These are phyloP conservation scores for Lasioglossum villosulum DNA, from an alignment of 2,888 invertebrate species.

Conservation along the genomic window DNA sequence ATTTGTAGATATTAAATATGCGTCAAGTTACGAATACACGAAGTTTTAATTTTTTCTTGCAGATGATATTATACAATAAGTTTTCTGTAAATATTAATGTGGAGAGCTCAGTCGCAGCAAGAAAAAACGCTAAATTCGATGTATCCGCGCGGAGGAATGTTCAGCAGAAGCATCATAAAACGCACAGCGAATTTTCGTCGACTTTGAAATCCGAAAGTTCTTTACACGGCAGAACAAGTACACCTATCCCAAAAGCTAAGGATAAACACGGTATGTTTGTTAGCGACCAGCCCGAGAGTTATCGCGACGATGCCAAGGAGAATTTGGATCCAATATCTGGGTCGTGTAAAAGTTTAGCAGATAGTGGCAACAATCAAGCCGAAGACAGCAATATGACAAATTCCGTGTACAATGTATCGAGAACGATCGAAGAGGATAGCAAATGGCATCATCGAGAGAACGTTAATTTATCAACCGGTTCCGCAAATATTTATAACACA, in stretches of 20 bases:
- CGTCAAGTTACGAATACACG: not conserved
- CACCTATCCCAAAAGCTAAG: slow-evolving; percentile 31
- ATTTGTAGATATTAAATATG: not conserved
- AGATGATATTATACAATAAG: slow-evolving; percentile 77
- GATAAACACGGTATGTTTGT: not conserved
- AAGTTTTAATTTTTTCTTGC: slow-evolving; percentile 12
- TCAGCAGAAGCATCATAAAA: slow-evolving; percentile 18
- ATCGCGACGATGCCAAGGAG: slow-evolving; percentile 75
- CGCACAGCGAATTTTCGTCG: slow-evolving; percentile 17
- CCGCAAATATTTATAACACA: not conserved
- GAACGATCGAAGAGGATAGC: slow-evolving; percentile 10
- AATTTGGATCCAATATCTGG: slow-evolving; percentile 73
- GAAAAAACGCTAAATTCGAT: slow-evolving; percentile 8
- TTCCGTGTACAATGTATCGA: not conserved
- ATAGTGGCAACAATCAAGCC: slow-evolving; percentile 23
- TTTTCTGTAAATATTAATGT: slow-evolving; percentile 77
- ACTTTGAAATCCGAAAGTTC: slow-evolving; percentile 10
- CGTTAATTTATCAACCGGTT: not conserved
- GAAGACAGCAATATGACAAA: not conserved
- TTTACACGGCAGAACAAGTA: not conserved
- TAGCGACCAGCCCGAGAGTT: slow-evolving; percentile 13
- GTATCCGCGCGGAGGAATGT: not conserved
- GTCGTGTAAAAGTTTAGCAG: slow-evolving; percentile 25
- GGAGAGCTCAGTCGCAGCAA: slow-evolving; percentile 36
- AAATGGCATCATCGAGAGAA: slow-evolving; percentile 4